Evolutionary conservation across 1,140 invertebrate genomes (phyloP).

Genomic region (Lepidurus packardi): DNA sequence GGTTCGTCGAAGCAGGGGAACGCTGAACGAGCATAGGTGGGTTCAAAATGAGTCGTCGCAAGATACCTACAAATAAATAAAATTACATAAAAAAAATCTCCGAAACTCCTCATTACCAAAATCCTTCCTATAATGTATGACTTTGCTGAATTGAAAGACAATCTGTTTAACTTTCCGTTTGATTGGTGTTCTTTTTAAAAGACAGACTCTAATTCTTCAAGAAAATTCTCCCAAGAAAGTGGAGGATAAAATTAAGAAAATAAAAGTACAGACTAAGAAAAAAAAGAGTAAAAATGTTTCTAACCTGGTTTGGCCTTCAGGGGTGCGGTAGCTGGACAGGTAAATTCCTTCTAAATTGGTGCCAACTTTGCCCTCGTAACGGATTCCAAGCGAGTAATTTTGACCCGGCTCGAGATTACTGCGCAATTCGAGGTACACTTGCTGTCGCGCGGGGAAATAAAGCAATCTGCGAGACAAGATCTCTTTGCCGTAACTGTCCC

Average conservation of each 20-base stretch:
- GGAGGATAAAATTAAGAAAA: neutral
- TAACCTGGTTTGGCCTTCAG: constrained; percentile 74
- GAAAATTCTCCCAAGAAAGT: neutral
- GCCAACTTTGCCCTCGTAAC: constrained; percentile 72
- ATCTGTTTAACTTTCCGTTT: no score
- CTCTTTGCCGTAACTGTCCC: constrained; percentile 55
- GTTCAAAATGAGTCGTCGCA: constrained; percentile 91
- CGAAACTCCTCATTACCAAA: no score
- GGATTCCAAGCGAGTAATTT: constrained; percentile 76
- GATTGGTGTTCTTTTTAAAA: no score
- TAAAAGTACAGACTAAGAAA: neutral
- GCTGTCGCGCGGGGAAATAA: constrained; percentile 74
- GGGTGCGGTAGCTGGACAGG: constrained; percentile 72
- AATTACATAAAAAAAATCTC: neutral
- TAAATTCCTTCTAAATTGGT: constrained; percentile 86
- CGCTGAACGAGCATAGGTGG: constrained; percentile 84
- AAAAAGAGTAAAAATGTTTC: constrained; percentile 35
- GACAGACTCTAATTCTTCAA: neutral
- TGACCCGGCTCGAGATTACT: constrained; percentile 52
- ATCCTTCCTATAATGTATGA: no score
- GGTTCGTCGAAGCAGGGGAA: constrained; percentile 98
- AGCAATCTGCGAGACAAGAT: constrained; percentile 60
- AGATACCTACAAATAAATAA: constrained; percentile 60
- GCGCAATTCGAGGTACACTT: constrained; percentile 77
- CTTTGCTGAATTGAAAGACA: no score